Base-by-base conservation (phyloP, 2,888 invertebrate species). In the Charanyca ferruginea region DNA sequence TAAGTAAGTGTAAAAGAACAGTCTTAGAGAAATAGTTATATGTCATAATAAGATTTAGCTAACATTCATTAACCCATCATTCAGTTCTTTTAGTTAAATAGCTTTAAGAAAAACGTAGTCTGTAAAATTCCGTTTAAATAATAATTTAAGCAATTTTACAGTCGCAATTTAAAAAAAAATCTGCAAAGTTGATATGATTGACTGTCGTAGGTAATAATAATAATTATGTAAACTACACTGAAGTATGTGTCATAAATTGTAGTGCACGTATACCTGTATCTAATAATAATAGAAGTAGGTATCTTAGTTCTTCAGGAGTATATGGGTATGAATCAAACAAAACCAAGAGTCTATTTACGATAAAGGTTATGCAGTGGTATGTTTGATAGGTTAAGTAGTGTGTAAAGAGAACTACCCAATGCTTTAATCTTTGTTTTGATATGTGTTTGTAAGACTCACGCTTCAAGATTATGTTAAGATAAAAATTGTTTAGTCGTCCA, bases 341-440 rank as follows among this genome's bases (percentile, higher is more conserved):
- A 65, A 51, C 9, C 20, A 48, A 42, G 49, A 73, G 62, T 67
- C 45, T 73, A 72, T 48, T 51, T 72, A 48, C 25, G 47, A 23
- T 38, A 28, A 61, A 71, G 18, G 72, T 52, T 23, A n/a, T n/a
- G n/a, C n/a, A n/a, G n/a, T n/a, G n/a, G n/a, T 42, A 57, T 59
- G 58, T 49, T 48, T 59, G 52, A 44, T 70, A 54, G 49, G 54
- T 74, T 59, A 61, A 42, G 41, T 60, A 69, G 70, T 62, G 61
- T 61, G 25, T 66, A 66, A 66, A 66, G 59, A 52, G 49, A 69
- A 63, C 38, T 38, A 38, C 38, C 38, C 44, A 63, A 69, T 70
- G 77, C 77, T 77, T 77, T 77, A 77, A 77, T 63, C 1, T 65
- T 53, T 68, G 38, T 72, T 66, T n/a, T 71, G 52, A 59, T 66